Percentiles rank a stretch among this genome's conserved stretches.
These are phyloP conservation scores for Entomyzon cyanotis DNA, from an alignment of 2,113 vertebrate species.

Conservation along the genomic window DNA sequence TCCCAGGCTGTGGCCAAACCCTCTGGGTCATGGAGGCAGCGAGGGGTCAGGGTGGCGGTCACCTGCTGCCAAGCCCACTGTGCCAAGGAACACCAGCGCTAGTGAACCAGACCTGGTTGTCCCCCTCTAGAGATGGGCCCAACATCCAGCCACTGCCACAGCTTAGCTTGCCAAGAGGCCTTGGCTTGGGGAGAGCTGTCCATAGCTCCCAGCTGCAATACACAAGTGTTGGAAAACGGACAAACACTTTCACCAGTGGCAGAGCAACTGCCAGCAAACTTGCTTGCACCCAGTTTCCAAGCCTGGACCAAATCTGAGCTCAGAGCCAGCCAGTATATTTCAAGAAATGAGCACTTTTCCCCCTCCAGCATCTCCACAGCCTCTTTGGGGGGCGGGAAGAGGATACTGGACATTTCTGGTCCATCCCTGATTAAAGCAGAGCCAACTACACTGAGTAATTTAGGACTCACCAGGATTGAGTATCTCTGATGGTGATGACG, in stretches of 20 bases:
- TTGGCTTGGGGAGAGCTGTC: background rate
- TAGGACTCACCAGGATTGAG: background rate
- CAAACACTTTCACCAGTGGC: background rate
- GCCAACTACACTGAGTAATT: background rate
- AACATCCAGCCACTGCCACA: background rate
- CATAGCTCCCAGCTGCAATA: background rate
- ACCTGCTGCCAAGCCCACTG: background rate
- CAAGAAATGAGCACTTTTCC: background rate
- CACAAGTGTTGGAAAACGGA: background rate
- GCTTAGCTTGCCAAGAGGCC: background rate
- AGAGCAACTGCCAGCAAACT: background rate
- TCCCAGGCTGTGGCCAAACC: background rate
- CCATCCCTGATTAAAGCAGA: background rate
- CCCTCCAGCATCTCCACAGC: background rate
- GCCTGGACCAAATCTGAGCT: background rate
- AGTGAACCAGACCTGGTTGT: background rate
- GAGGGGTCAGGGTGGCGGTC: background rate
- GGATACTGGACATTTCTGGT: background rate
- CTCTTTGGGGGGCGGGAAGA: background rate
- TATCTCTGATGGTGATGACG: background rate
- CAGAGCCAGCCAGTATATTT: background rate
- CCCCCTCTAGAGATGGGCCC: background rate
- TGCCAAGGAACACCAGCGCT: fast-evolving
- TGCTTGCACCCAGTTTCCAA: background rate
- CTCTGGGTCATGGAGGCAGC: background rate